Evolutionary conservation across 1,140 invertebrate species (phyloP).

Genomic region (Heliconius himera): DNA sequence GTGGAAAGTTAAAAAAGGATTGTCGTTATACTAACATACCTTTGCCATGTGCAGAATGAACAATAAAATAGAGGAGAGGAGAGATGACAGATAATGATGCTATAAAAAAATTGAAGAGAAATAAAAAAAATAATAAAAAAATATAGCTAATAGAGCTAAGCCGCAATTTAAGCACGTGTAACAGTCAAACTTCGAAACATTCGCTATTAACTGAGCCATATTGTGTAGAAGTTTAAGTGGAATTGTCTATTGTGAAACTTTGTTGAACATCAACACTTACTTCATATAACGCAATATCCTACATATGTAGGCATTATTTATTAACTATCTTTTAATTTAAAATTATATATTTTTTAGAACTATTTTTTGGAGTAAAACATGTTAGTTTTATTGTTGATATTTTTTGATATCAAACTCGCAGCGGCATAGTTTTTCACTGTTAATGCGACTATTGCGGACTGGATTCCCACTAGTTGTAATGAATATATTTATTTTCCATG

Average conservation of each 20-base stretch:
- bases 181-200: background rate
- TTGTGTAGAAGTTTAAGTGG: background rate
- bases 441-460: too few relatives aligned
- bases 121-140: background rate
- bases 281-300: too few relatives aligned
- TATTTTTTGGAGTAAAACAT: too few relatives aligned
- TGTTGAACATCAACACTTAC: background rate
- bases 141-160: background rate
- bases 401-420: too few relatives aligned
- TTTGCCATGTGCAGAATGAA: background rate
- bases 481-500: too few relatives aligned
- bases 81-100: background rate
- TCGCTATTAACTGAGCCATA: slow-evolving; percentile 10
- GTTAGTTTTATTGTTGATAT: too few relatives aligned
- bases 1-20: background rate
- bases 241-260: background rate
- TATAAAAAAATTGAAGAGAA: background rate
- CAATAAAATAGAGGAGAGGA: background rate
- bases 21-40: background rate
- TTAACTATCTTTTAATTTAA: too few relatives aligned
- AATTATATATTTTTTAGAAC: too few relatives aligned
- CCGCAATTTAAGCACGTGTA: background rate
- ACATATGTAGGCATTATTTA: too few relatives aligned
- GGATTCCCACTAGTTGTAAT: too few relatives aligned
- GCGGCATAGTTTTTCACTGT: too few relatives aligned